phyloP scores from a whole-genome alignment of 2,888 invertebrate species.

The Plebejus anna region DNA sequence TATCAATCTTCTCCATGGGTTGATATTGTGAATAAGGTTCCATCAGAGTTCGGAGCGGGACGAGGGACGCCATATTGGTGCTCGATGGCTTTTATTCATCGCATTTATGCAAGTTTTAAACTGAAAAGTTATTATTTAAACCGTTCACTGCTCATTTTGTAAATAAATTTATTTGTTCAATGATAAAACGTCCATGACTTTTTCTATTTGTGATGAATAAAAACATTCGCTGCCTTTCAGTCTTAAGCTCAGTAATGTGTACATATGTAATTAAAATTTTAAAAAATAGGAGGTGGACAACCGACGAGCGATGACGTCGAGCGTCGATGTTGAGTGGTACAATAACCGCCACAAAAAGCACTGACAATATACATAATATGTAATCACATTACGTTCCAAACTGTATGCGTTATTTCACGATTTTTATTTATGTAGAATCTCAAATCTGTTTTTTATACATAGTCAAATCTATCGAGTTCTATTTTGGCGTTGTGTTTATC shows the following conservation, averaged over 20 bases:
- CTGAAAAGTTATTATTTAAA: constrained; percentile 19
- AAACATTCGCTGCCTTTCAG: constrained; percentile 56
- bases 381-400: constrained; percentile 30
- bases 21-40: constrained; percentile 70
- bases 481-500: background rate
- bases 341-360: constrained; percentile 35
- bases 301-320: constrained; percentile 37
- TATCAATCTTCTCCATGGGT: constrained; percentile 63
- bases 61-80: constrained; percentile 76
- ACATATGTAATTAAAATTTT: constrained; percentile 72
- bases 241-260: constrained; percentile 62
- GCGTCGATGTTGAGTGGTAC: constrained; percentile 40
- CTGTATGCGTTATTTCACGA: constrained; percentile 10
- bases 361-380: constrained; percentile 34
- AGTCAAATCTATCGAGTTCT: constrained; percentile 11
- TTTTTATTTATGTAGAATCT: constrained; percentile 36
- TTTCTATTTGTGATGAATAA: constrained; percentile 58
- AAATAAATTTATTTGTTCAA: constrained; percentile 26
- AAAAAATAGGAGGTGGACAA: constrained; percentile 28
- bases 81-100: constrained; percentile 59
- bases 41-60: constrained; percentile 60
- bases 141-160: constrained; percentile 7
- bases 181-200: constrained; percentile 25
- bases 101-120: constrained; percentile 41
- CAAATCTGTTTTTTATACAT: constrained; percentile 29